These are phyloP conservation scores for Leucophenga varia DNA, from an alignment of 1,140 invertebrate genomes.

Conservation along the genomic window DNA sequence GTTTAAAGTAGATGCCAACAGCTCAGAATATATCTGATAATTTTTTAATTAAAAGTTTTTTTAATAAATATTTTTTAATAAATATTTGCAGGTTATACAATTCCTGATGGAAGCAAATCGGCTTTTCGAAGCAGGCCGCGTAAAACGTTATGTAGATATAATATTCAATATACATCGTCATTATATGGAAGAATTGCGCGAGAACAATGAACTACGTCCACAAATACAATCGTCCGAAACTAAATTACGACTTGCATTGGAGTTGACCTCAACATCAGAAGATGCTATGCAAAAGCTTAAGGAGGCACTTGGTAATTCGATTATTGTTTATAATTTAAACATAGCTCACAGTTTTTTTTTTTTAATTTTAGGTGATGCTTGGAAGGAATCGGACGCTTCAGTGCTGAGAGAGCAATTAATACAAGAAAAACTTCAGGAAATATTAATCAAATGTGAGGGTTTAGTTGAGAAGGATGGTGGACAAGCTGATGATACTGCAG, in stretches of 20 bases:
- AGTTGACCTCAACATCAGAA: slow-evolving; percentile 30
- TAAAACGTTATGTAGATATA: slow-evolving; percentile 34
- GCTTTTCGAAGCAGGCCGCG: slow-evolving; percentile 29
- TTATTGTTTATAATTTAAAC: neutral
- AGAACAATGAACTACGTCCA: slow-evolving; percentile 27
- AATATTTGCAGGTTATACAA: slow-evolving; percentile 24
- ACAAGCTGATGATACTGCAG: slow-evolving; percentile 45
- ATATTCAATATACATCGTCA: slow-evolving; percentile 34
- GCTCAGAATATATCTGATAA: too few relatives aligned
- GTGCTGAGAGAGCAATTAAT: slow-evolving; percentile 58
- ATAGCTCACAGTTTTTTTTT: neutral
- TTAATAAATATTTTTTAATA: too few relatives aligned
- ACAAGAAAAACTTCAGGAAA: slow-evolving; percentile 58
- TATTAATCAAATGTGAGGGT: slow-evolving; percentile 56
- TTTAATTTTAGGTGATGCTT: slow-evolving; percentile 28
- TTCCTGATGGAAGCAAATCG: slow-evolving; percentile 32
- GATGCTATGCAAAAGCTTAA: slow-evolving; percentile 33
- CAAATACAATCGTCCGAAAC: slow-evolving; percentile 29
- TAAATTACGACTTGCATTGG: slow-evolving; percentile 31
- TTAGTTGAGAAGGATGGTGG: slow-evolving; percentile 54
- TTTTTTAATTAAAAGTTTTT: too few relatives aligned
- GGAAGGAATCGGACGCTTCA: slow-evolving; percentile 57
- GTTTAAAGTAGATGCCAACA: too few relatives aligned
- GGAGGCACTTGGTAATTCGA: slow-evolving; percentile 17
- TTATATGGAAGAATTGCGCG: slow-evolving; percentile 33